Evolutionary conservation across 2,888 invertebrate genomes (phyloP).

Genomic region (Proisotoma minuta): DNA sequence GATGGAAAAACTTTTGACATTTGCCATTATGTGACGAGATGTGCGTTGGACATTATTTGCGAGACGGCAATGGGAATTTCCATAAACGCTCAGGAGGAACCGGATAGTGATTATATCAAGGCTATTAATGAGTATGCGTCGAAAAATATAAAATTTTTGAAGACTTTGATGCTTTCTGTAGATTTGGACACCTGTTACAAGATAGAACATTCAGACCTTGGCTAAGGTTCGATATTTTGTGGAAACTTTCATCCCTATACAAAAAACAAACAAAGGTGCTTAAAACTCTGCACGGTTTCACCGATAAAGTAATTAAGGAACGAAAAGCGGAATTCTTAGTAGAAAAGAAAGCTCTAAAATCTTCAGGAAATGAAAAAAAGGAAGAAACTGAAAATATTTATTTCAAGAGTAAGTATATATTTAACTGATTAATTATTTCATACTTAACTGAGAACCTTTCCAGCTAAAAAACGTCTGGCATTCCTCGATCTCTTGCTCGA

Average conservation of each 20-base stretch:
- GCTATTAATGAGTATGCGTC: slow-evolving; percentile 51
- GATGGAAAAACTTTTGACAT: slow-evolving; percentile 27
- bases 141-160: neutral
- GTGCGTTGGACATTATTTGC: slow-evolving; percentile 39
- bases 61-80: slow-evolving; percentile 53
- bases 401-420: slow-evolving; percentile 1
- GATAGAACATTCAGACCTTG: slow-evolving; percentile 56
- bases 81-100: slow-evolving; percentile 51
- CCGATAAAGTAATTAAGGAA: slow-evolving; percentile 48
- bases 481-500: slow-evolving; percentile 58
- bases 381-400: slow-evolving; percentile 7
- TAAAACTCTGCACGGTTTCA: slow-evolving; percentile 56
- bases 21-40: slow-evolving; percentile 22
- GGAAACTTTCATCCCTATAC: slow-evolving; percentile 53
- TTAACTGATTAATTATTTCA: neutral
- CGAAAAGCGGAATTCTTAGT: neutral
- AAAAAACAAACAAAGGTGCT: slow-evolving; percentile 54
- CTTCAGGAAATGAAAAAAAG: neutral
- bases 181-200: slow-evolving; percentile 57
- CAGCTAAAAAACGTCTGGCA: slow-evolving; percentile 50
- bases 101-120: slow-evolving; percentile 51
- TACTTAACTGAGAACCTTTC: neutral
- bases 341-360: neutral
- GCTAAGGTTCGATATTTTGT: slow-evolving; percentile 56
- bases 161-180: slow-evolving; percentile 43